phyloP scores from a whole-genome alignment of 2,797 vertebrate genomes.

The Phataginus tetradactyla region DNA sequence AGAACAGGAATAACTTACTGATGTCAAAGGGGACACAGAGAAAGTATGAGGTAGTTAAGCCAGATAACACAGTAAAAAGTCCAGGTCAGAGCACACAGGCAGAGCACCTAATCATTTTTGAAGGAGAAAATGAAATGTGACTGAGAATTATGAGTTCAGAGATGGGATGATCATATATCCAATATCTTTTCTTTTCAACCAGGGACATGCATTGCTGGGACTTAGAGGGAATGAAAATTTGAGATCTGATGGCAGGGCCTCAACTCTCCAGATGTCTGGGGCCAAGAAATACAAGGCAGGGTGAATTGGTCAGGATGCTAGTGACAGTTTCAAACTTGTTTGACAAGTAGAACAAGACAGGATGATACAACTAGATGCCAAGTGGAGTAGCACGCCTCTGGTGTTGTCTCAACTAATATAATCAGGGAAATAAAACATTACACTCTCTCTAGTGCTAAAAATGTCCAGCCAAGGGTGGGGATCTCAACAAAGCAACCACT shows the following conservation, averaged over 20 bases:
- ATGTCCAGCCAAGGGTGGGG: neutral
- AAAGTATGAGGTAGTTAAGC: conserved; percentile 21
- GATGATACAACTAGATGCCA: conserved; percentile 60
- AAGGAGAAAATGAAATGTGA: conserved; percentile 69
- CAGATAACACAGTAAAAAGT: conserved; percentile 32
- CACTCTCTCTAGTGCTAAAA: neutral
- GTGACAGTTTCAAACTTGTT: conserved; percentile 76
- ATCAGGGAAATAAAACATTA: conserved; percentile 37
- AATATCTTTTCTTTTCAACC: conserved; percentile 46
- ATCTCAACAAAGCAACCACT: neutral
- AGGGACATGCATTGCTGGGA: neutral
- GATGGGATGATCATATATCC: conserved; percentile 4
- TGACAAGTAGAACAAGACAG: conserved; percentile 80
- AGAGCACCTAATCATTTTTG: conserved; percentile 52
- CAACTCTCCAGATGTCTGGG: conserved; percentile 68
- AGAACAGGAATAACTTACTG: neutral
- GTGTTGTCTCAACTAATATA: conserved; percentile 70
- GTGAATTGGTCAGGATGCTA: conserved; percentile 71
- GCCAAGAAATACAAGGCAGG: conserved; percentile 62
- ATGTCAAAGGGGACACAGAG: conserved; percentile 40
- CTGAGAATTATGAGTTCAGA: conserved; percentile 41
- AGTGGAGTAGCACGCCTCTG: conserved; percentile 28
- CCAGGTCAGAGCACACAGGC: conserved; percentile 42
- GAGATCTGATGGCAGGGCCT: conserved; percentile 42
- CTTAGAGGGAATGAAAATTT: conserved; percentile 50